Percentiles rank a stretch among this genome's conserved stretches.
Evolutionary conservation across 37 sponge, comb jelly and placozoan species (phyloP).

Genomic region (Geodia barretti): DNA sequence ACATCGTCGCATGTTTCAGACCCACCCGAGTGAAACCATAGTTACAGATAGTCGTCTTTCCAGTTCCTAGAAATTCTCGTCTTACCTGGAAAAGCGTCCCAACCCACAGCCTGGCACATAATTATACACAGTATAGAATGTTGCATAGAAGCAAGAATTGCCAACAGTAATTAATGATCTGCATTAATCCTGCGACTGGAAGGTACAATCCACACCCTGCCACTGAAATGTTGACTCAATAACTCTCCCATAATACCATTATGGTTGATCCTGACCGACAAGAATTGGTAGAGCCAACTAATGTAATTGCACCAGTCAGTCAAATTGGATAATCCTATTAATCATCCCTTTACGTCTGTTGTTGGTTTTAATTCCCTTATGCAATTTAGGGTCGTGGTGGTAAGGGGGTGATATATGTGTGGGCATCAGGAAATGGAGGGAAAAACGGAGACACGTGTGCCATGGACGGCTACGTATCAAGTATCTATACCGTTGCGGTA

Average conservation of each 20-base stretch:
- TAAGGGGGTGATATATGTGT: conserved; percentile 87
- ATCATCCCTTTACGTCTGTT: not conserved
- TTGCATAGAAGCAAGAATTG: too few species aligned
- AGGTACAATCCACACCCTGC: too few species aligned
- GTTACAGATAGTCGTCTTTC: too few species aligned
- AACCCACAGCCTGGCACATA: too few species aligned
- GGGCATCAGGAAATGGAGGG: conserved; percentile 98
- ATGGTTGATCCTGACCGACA: not conserved
- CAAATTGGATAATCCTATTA: not conserved
- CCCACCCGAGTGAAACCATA: too few species aligned
- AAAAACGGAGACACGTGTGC: conserved; percentile 75
- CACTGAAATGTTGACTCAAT: too few species aligned
- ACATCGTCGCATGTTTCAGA: not conserved
- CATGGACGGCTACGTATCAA: conserved; percentile 91
- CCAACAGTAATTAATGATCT: too few species aligned
- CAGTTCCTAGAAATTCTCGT: too few species aligned
- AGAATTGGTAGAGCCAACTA: not conserved
- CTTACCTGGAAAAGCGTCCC: too few species aligned
- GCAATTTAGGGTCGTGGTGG: conserved; percentile 85
- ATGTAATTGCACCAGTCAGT: not conserved
- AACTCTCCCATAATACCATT: not conserved
- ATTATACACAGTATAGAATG: too few species aligned
- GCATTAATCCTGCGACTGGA: too few species aligned
- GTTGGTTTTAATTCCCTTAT: too few species aligned
- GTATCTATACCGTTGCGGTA: conserved; percentile 88